A percentile compares a stretch with the other conserved stretches of the same genome.
Conservation (phyloP, 2,888 invertebrate species). For the Calliscelio sp. region DNA sequence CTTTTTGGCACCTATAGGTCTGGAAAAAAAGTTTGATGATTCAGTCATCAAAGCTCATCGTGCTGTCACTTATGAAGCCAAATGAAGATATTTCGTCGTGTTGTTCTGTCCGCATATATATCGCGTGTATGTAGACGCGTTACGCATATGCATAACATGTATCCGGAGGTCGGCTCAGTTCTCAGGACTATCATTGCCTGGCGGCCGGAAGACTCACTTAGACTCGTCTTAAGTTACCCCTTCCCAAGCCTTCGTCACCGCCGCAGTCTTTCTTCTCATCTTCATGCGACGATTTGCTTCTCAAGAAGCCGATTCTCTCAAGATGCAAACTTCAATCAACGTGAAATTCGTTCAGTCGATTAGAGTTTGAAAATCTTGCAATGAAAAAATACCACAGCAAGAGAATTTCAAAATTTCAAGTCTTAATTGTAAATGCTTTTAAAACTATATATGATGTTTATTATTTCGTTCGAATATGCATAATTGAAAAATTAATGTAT, state of each 20-base stretch:
- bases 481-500: no score
- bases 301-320: constrained; percentile 40
- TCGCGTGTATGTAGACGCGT: constrained; percentile 76
- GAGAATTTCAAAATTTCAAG: no score
- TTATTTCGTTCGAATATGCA: no score
- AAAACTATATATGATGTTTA: no score
- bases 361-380: no score
- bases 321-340: background rate
- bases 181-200: constrained; percentile 86
- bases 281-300: constrained; percentile 25
- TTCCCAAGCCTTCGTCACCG: constrained; percentile 65
- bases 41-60: constrained; percentile 14
- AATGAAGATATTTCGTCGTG: constrained; percentile 83
- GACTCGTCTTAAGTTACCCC: constrained; percentile 86
- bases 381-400: no score
- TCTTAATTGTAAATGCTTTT: no score
- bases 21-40: constrained; percentile 44
- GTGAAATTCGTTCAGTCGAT: no score
- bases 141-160: constrained; percentile 83
- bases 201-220: constrained; percentile 86
- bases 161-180: constrained; percentile 85
- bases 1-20: constrained; percentile 36
- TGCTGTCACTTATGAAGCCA: constrained; percentile 51
- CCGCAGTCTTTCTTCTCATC: constrained; percentile 54
- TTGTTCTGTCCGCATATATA: constrained; percentile 72